Base-by-base conservation (phyloP, 2,113 vertebrate species). In the Pampusana beccarii region DNA sequence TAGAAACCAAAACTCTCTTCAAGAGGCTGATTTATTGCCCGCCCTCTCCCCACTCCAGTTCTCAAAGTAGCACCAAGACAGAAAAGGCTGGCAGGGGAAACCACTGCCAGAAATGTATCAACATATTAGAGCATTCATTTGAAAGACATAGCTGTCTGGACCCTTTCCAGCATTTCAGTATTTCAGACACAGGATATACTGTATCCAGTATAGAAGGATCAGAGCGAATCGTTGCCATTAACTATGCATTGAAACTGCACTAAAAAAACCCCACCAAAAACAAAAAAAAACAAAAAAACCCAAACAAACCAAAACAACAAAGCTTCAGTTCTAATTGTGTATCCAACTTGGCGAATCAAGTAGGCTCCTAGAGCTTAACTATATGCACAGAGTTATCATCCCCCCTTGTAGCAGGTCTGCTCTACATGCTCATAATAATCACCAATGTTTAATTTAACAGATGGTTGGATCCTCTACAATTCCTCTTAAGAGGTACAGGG, bases 391-490 rank as follows among this genome's bases (percentile, higher is more conserved):
- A 84, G 42, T 95, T 95, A 97, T 81, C n/a, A 20, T 73, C 24
- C 64, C 38, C 44, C 62, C n/a, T 96, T 87, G 91, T 72, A 96
- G 58, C 44, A 79, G 86, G 51, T 92, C 96, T 94, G 74, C 53
- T 97, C 42, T 95, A 96, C 75, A 57, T 77, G 90, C 66, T 95
- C 90, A 80, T 36, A 90, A 88, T 80, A 96, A 95, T 94, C 85
- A 96, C 42, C 77, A 85, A 51, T 96, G 91, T 86, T 96, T 97
- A 94, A 97, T 97, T 97, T 96, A 97, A 93, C 95, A 98, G 96
- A 97, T 92, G 93, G 91, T 57, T 97, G 92, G 92, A 97, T 95
- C 8, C 86, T 62, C 60, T 58, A 80, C 70, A 94, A 81, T 90
- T 95, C 78, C 90, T 95, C 91, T 92, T 86, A 42, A 3, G 18